Evolutionary conservation across 2,888 invertebrate species (phyloP), one percentile per base, ranked within the genome.

Genomic region (Drosophila emarginata): DNA sequence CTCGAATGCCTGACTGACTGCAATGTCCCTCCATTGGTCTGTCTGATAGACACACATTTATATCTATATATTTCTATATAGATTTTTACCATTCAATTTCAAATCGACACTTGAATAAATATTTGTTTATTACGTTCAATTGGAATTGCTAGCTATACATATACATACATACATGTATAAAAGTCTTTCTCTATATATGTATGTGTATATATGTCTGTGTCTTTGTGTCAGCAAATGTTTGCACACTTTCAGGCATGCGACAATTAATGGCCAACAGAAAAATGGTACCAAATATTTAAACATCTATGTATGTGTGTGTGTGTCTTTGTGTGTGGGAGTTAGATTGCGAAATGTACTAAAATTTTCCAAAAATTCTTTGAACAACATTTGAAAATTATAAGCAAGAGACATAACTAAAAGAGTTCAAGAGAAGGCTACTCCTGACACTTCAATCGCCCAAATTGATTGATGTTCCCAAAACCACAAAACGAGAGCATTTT

Each of bases 61-160:
- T 7, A 39, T 45, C 11, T 4, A 21, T 21, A 21, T 18, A 15
- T 15, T 7, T 45, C 11, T 45, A 45, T 45, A 45, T 45, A 45
- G 59, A n/a, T 51, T 64, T 52, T 40, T 9, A 21, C 45, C 53
- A 61, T 40, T 64, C 37, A 65, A 51, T 62, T 65, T 39, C 54
- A 57, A 69, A 69, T 59, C 53, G 59, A 59, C 57, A 52, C 58
- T 72, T 40, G 50, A 26, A 59, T 59, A 58, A 66, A 72, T 72
- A 72, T 65, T 72, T 60, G 36, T n/a, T 36, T 50, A 50, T 51
- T 36, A 63, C 63, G 32, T 36, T 57, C 57, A 14, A 11, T 26
- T n/a, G 37, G 39, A 36, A 57, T 52, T 23, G 52, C 52, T 52
- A 3, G 11, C 32, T 11, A 12, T 28, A 15, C 11, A 18, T 37